Evolutionary conservation across 2,888 invertebrate species (phyloP).

Genomic region (Ommatoiulus sabulosus): DNA sequence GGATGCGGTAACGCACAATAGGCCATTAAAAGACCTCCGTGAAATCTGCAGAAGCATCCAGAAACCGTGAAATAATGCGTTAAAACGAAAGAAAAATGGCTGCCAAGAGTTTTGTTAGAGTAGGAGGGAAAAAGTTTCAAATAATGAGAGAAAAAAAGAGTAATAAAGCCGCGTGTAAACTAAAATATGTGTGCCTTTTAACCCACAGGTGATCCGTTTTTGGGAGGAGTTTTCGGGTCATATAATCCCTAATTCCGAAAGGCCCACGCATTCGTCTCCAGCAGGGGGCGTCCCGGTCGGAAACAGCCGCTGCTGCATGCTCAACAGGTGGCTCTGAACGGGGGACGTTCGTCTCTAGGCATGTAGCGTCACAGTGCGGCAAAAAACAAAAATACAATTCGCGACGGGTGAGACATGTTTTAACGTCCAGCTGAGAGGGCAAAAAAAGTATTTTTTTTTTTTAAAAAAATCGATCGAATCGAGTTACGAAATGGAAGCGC

Average conservation of each 20-base stretch:
- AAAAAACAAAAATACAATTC: not conserved
- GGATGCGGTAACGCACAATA: too few species aligned
- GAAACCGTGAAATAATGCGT: not conserved
- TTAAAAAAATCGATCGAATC: too few species aligned
- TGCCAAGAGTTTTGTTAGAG: not conserved
- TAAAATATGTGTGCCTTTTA: not conserved
- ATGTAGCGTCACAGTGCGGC: not conserved
- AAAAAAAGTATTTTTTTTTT: too few species aligned
- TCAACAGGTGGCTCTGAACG: not conserved
- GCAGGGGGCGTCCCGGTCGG: not conserved
- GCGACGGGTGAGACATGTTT: not conserved
- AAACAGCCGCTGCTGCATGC: not conserved
- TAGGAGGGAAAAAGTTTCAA: not conserved
- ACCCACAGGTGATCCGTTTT: not conserved
- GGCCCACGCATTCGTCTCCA: too few species aligned
- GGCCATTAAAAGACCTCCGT: too few species aligned
- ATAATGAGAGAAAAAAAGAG: not conserved
- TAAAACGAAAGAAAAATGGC: not conserved
- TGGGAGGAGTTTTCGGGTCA: not conserved
- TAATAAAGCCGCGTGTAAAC: not conserved
- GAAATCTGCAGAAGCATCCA: too few species aligned
- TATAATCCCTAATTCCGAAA: too few species aligned
- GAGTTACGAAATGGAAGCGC: too few species aligned
- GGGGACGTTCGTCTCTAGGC: not conserved
- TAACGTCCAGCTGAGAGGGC: too few species aligned